phyloP scores from a whole-genome alignment of 2,888 invertebrate species.

The Antheraea assamensis region DNA sequence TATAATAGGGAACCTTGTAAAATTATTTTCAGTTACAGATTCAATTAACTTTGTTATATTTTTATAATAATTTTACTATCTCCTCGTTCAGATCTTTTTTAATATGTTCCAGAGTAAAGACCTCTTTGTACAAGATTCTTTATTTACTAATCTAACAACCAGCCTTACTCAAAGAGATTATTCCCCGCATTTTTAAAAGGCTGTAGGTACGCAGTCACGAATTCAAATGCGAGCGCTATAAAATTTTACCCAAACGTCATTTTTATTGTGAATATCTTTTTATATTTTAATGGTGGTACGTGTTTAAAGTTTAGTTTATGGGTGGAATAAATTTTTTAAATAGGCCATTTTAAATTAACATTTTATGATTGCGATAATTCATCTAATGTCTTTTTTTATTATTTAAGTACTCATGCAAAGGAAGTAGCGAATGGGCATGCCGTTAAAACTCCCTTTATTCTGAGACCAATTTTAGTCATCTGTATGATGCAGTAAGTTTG shows the following conservation, averaged over 20 bases:
- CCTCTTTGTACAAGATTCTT: neutral
- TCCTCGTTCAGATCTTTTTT: neutral
- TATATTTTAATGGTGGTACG: constrained; percentile 18
- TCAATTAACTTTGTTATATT: neutral
- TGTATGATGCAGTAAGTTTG: too few relatives aligned
- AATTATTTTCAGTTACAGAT: neutral
- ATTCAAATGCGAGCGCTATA: constrained; percentile 25
- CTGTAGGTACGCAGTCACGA: neutral
- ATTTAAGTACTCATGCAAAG: neutral
- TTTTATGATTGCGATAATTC: neutral
- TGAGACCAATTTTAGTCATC: neutral
- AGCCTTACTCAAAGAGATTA: neutral
- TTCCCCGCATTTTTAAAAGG: neutral
- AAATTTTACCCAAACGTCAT: constrained; percentile 24
- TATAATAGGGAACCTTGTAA: neutral
- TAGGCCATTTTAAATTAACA: constrained; percentile 9
- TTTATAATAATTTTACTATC: neutral
- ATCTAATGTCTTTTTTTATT: neutral
- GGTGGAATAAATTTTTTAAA: constrained; percentile 13
- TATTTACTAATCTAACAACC: neutral
- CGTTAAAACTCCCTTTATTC: neutral
- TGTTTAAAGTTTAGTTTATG: constrained; percentile 21
- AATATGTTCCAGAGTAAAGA: neutral
- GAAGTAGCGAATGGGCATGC: neutral
- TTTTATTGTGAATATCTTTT: constrained; percentile 28